Evolutionary conservation across 2,113 vertebrate species (phyloP).

Genomic region (Pterophyllum scalare): DNA sequence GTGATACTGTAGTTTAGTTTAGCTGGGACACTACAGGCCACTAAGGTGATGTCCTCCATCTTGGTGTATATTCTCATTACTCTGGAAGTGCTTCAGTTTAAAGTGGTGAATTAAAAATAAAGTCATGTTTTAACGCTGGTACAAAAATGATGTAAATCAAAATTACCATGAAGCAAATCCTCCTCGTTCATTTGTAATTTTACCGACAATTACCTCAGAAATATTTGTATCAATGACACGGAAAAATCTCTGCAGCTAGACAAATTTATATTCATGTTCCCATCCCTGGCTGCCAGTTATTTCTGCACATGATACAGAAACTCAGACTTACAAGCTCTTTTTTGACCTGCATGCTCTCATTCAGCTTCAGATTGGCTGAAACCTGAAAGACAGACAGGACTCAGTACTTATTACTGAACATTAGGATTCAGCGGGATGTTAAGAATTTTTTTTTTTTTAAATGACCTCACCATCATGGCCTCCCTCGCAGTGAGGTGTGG

Average conservation of each 20-base stretch:
- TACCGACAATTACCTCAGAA: not conserved
- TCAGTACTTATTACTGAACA: not conserved
- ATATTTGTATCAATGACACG: not conserved
- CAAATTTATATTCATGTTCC: not conserved
- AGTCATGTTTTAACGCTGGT: not conserved
- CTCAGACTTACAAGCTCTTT: conserved; percentile 90
- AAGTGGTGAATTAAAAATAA: not conserved
- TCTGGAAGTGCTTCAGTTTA: not conserved
- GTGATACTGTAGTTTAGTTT: not conserved
- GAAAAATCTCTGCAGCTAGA: not conserved
- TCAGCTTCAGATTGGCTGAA: conserved; percentile 95
- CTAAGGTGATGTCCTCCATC: not conserved
- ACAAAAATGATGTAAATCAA: not conserved
- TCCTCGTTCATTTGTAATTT: not conserved
- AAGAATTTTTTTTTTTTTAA: not conserved
- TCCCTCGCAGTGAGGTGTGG: conserved; percentile 92
- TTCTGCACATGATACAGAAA: not conserved
- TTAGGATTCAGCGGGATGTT: not conserved
- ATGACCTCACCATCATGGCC: conserved; percentile 94
- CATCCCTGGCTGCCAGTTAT: fast-evolving
- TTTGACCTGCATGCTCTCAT: conserved; percentile 94
- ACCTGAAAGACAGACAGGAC: conserved; percentile 79
- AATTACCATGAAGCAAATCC: not conserved
- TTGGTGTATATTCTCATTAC: not conserved
- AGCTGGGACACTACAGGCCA: not conserved